A percentile compares a stretch with the other conserved stretches of the same genome.
phyloP scores from a whole-genome alignment of 1,140 invertebrate species.

The Goniozus legneri region DNA sequence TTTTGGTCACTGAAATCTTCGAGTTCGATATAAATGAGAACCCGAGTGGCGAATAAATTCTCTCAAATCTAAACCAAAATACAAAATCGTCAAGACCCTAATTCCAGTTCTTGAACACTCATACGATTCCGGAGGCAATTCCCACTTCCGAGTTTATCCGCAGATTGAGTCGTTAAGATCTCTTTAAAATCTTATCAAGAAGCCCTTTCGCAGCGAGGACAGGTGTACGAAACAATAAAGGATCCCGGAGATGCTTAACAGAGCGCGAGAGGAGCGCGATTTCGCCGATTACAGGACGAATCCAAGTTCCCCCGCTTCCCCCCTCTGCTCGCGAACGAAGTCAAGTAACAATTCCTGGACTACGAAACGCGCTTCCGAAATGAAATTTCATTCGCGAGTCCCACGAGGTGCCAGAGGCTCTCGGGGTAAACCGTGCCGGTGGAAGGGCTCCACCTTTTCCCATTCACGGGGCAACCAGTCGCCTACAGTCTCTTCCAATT shows the following conservation, averaged over 20 bases:
- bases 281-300: constrained; percentile 28
- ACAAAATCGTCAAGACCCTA: no score
- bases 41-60: no score
- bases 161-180: constrained; percentile 17
- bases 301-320: constrained; percentile 28
- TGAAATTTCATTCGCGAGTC: constrained; percentile 41
- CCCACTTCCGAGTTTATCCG: no score
- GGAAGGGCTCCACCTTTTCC: neutral
- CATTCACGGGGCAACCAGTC: constrained; percentile 15
- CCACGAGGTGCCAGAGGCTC: constrained; percentile 23
- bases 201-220: constrained; percentile 8
- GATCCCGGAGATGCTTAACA: constrained; percentile 1
- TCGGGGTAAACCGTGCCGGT: constrained; percentile 16
- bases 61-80: no score
- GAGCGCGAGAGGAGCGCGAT: constrained; percentile 10
- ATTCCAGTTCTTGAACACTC: no score
- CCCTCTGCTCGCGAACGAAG: constrained; percentile 30
- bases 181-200: constrained; percentile 15
- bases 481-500: constrained; percentile 36
- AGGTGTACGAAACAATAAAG: constrained; percentile 28
- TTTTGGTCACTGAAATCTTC: no score
- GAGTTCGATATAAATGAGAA: no score
- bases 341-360: constrained; percentile 41
- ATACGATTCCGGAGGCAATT: no score
- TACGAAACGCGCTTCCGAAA: constrained; percentile 33